A percentile compares a stretch with the other conserved stretches of the same genome.
Evolutionary conservation across 2,888 invertebrate genomes (phyloP).

Genomic region (Agrotis puta): DNA sequence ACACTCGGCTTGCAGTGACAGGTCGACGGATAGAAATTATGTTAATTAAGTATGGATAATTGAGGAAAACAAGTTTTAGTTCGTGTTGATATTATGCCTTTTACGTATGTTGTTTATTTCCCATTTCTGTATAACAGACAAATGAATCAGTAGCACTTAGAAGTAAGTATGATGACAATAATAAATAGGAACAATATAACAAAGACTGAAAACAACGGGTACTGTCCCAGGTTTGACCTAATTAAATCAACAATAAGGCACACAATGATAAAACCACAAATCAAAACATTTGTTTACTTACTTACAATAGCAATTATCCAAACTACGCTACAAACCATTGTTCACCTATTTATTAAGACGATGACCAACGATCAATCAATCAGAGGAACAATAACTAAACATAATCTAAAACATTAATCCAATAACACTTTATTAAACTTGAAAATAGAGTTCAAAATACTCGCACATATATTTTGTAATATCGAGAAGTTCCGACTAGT

Average conservation of each 20-base stretch:
- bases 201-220: neutral
- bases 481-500: no score
- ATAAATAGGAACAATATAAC: neutral
- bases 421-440: no score
- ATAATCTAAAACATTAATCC: no score
- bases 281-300: neutral
- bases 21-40: constrained; percentile 49
- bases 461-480: no score
- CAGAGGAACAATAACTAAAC: neutral
- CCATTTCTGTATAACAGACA: neutral
- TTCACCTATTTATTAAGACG: neutral
- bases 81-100: neutral
- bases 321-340: neutral
- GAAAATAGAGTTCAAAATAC: no score
- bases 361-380: neutral
- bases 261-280: constrained; percentile 18
- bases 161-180: neutral
- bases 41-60: constrained; percentile 28
- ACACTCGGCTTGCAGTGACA: constrained; percentile 47
- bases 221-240: neutral
- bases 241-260: neutral
- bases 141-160: neutral
- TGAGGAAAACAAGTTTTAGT: constrained; percentile 28
- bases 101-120: neutral
- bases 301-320: neutral